Base-by-base conservation (phyloP, 2,113 vertebrate genomes). In the Chlorodrepanis virens region DNA sequence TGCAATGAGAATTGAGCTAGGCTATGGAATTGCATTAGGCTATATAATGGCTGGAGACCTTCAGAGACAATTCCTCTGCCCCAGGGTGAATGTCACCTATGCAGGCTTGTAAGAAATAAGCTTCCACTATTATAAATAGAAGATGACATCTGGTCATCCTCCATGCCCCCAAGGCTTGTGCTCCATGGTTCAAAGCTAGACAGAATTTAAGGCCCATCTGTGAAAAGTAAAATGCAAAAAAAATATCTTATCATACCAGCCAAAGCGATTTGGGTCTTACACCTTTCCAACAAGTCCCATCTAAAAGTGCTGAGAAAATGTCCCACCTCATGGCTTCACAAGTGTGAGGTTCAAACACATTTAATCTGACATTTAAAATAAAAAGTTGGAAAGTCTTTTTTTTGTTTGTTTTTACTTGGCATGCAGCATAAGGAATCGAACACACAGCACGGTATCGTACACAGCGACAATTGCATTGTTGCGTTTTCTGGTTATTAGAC, bases 391-490 rank as follows among this genome's bases (percentile, higher is more conserved):
- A 96, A 95, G 94, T 91, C 31, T 59, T 37, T 90, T 90, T 86
- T 50, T 44, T 5, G 6, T 42, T 50, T 23, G n/a, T 22, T 77
- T 95, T 94, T 63, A 96, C 94, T 94, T 83, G 95, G 97, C 97
- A 96, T 95, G 96, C 96, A 97, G 97, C 95, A 94, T 94, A 95
- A 93, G 90, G 90, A 95, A n/a, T 92, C 69, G 12, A 83, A 85
- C 68, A 97, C 90, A 96, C 90, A 94, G 86, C 78, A 89, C 27
- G 61, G 80, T 56, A 87, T 94, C 27, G 61, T 79, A 96, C 87
- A 96, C 82, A 78, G 61, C 1, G 93, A 96, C 94, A 93, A 97
- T 95, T 96, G 96, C 96, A 97, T 97, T 96, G 93, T 96, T 97
- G 92, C 42, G 87, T 96, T 97, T 91, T 93, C 96, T 80, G 94